Percentiles rank a stretch among this genome's conserved stretches.
Evolutionary conservation across 2,797 vertebrate genomes (phyloP).

Genomic region (Microctenopoma steveboyesi): DNA sequence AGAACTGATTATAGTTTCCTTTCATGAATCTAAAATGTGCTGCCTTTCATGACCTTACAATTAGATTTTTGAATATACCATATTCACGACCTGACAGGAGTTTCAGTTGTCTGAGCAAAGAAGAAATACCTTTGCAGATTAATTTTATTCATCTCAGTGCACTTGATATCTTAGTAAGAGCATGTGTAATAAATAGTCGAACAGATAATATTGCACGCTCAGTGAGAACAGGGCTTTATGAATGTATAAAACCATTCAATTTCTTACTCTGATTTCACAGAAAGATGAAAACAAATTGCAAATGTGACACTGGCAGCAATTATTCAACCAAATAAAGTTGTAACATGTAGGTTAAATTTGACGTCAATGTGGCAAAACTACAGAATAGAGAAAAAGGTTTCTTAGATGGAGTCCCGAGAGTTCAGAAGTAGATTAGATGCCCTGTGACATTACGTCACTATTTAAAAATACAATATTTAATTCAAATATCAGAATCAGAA

Average conservation of each 20-base stretch:
- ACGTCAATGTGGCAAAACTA: background rate
- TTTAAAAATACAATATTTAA: slow-evolving; percentile 4
- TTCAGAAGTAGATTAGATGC: slow-evolving; percentile 11
- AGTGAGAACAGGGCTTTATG: slow-evolving; percentile 9
- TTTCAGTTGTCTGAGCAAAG: slow-evolving; percentile 44
- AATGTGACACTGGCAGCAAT: slow-evolving; percentile 5
- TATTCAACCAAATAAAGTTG: slow-evolving; percentile 2
- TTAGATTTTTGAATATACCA: slow-evolving; percentile 33
- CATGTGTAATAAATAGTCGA: background rate
- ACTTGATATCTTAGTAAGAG: slow-evolving; percentile 16
- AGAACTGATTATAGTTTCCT: slow-evolving; percentile 40
- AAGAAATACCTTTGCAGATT: slow-evolving; percentile 40
- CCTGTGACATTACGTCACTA: slow-evolving; percentile 6
- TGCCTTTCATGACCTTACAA: slow-evolving; percentile 37
- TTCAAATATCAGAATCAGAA: too few species aligned
- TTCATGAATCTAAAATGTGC: slow-evolving; percentile 52
- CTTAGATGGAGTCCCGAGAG: background rate
- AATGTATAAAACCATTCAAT: slow-evolving; percentile 28
- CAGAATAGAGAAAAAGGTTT: background rate
- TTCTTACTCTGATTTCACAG: slow-evolving; percentile 19
- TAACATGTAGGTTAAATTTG: slow-evolving; percentile 6
- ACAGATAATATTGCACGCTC: background rate
- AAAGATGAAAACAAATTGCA: slow-evolving; percentile 18
- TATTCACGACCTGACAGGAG: slow-evolving; percentile 37
- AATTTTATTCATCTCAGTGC: slow-evolving; percentile 32